These are phyloP conservation scores for Thalpophila matura DNA, from an alignment of 2,888 invertebrate species.

Conservation along the genomic window DNA sequence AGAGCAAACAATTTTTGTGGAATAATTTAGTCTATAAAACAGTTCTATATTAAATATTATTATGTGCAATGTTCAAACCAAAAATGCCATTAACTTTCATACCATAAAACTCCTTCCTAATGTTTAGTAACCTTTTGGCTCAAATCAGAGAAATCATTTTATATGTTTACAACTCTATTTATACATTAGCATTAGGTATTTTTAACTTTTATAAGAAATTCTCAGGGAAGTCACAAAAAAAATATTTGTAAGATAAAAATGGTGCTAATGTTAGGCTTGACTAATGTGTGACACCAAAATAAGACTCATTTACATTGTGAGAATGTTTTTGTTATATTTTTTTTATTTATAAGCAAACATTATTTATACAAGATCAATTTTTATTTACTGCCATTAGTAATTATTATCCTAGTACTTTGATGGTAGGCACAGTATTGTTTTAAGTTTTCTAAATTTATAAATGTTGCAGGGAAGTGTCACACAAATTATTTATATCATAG, in stretches of 20 bases:
- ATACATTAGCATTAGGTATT: slow-evolving; percentile 90
- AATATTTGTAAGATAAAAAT: slow-evolving; percentile 88
- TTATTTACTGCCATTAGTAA: slow-evolving; percentile 89
- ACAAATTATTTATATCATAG: slow-evolving; percentile 87
- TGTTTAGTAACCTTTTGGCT: slow-evolving; percentile 83
- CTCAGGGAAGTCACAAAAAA: slow-evolving; percentile 90
- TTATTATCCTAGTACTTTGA: slow-evolving; percentile 79
- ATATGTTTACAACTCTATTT: slow-evolving; percentile 87
- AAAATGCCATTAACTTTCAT: slow-evolving; percentile 88
- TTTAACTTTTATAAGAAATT: slow-evolving; percentile 90
- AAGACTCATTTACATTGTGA: slow-evolving; percentile 88
- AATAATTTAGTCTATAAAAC: slow-evolving; percentile 78
- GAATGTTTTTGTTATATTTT: slow-evolving; percentile 89
- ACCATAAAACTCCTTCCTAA: slow-evolving; percentile 83
- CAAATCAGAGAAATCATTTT: slow-evolving; percentile 87
- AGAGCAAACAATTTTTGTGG: slow-evolving; percentile 83
- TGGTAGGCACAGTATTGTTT: slow-evolving; percentile 78
- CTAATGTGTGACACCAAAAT: slow-evolving; percentile 90
- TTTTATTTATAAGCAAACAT: slow-evolving; percentile 89
- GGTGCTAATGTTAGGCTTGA: slow-evolving; percentile 90
- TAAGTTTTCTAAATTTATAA: slow-evolving; percentile 80
- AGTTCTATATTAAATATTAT: slow-evolving; percentile 84
- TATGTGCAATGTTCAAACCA: slow-evolving; percentile 90
- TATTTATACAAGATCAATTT: slow-evolving; percentile 88
- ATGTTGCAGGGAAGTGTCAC: slow-evolving; percentile 88